Evolutionary conservation across 2,797 vertebrate genomes (phyloP), one percentile per base, ranked within the genome.

Genomic region (Leptodactylus fallax): DNA sequence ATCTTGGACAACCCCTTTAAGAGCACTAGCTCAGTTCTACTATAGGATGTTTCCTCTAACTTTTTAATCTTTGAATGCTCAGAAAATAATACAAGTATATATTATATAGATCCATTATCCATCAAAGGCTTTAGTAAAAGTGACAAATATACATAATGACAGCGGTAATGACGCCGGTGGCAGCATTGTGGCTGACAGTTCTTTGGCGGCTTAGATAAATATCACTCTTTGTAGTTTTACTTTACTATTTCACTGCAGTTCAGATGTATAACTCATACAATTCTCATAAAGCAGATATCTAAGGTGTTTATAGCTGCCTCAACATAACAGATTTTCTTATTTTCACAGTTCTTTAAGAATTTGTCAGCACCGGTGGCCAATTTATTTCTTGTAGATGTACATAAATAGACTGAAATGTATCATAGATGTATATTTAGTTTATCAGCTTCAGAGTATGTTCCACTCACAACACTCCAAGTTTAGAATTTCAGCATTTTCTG

Each of bases 131-230:
- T 74, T 85, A 61, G 67, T 63, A 81, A 88, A 78, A 81, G 77
- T 81, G 63, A 81, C 79, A 87, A 17, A 84, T 47, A 79, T 84
- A 84, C 79, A 84, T 83, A 83, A 83, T 83, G 67, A 83, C 87
- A 85, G n/a, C 67, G 67, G 65, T 85, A 81, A 88, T 88, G 78
- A 88, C 85, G 83, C 79, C 53, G 27, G 83, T 65, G 79, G 71
- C 79, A 85, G 87, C 83, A 76, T 81, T 85, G 77, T 45, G 67
- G 45, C 27, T 81, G 83, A 84, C 72, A 79, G 83, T 17, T 82
- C 21, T 49, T 69, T 82, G 83, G 60, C 58, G 85, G 60, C 23
- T 25, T 69, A 53, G 69, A 81, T 85, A 85, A 63, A 88, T 81
- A 74, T 88, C 55, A 8, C 67, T 80, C 87, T 81, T 88, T 85